Base-by-base conservation (phyloP, 2,888 invertebrate species). In the Agrotis exclamationis region DNA sequence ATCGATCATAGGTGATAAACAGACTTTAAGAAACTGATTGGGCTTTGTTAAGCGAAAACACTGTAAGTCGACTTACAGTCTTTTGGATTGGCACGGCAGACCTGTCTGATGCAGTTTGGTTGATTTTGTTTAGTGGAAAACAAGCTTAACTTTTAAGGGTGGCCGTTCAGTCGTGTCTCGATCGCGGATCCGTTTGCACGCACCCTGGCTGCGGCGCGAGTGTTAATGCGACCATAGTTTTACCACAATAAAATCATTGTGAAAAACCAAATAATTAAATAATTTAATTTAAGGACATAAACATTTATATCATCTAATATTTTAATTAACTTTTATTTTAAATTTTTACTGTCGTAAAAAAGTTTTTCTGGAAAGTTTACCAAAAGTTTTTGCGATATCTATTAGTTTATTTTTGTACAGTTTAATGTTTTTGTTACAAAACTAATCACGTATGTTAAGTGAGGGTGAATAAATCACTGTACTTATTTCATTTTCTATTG, bases 121-220 rank as follows among this genome's bases (percentile, higher is more conserved):
- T 33, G 54, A 73, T 70, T 70, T 56, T 75, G 56, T 71, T 75
- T 65, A 33, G 59, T 76, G 58, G 62, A 72, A 68, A 67, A 67
- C 20, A 66, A 39, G 69, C 71, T 78, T 63, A 45, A 63, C 66
- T 73, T 68, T 56, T 51, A 74, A 45, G 66, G 74, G 70, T 57
- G 51, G 60, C 47, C n/a, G 48, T 63, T 83, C 81, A 86, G 86
- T 86, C 74, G 78, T 66, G 72, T 82, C 73, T 74, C 84, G 74
- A 79, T 63, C 86, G 86, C 81, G 82, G 79, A 71, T 69, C 76
- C 54, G 84, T 62, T 76, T 63, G 63, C 82, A 82, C 86, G 87
- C 78, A 67, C 74, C 28, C 16, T 33, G 54, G 1, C 56, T 47
- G 33, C 56, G 58, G 59, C 67, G 74, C 77, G 81, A 63, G 63